Percentiles rank a stretch among this genome's conserved stretches.
Evolutionary conservation across 1,140 invertebrate genomes (phyloP).

Genomic region (Neotoxoptera formosana): DNA sequence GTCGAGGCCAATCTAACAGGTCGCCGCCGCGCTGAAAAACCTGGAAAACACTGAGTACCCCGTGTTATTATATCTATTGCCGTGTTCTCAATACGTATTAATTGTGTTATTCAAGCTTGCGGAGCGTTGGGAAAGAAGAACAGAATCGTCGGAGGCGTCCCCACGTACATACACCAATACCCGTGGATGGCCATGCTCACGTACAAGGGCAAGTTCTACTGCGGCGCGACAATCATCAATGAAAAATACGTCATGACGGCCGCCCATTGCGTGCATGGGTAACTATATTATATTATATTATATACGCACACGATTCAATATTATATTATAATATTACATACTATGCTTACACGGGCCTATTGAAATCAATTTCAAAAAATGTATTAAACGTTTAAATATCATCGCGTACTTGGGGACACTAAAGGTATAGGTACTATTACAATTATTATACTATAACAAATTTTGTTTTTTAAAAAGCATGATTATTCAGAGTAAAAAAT

Average conservation of each 20-base stretch:
- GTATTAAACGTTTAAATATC: no score
- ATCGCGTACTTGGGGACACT: no score
- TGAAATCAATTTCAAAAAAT: no score
- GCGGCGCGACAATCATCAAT: constrained; percentile 83
- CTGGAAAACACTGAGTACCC: background rate
- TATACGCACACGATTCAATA: background rate
- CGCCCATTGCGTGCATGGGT: constrained; percentile 86
- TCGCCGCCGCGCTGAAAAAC: background rate
- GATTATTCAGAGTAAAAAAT: no score
- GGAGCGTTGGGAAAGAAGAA: constrained; percentile 79
- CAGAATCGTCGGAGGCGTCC: constrained; percentile 81
- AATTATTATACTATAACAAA: no score
- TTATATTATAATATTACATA: no score
- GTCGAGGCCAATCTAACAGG: background rate
- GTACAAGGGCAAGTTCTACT: constrained; percentile 86
- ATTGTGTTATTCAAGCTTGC: constrained; percentile 69
- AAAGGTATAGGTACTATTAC: no score
- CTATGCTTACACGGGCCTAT: no score
- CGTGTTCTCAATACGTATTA: no score
- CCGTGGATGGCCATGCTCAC: constrained; percentile 83
- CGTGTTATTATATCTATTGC: background rate
- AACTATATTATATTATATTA: constrained; percentile 58
- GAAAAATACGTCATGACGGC: constrained; percentile 82
- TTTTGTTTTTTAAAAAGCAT: no score
- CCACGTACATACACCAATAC: constrained; percentile 77